A percentile compares a stretch with the other conserved stretches of the same genome.
phyloP scores from a whole-genome alignment of 2,797 vertebrate species.

The Prunella strophiata region DNA sequence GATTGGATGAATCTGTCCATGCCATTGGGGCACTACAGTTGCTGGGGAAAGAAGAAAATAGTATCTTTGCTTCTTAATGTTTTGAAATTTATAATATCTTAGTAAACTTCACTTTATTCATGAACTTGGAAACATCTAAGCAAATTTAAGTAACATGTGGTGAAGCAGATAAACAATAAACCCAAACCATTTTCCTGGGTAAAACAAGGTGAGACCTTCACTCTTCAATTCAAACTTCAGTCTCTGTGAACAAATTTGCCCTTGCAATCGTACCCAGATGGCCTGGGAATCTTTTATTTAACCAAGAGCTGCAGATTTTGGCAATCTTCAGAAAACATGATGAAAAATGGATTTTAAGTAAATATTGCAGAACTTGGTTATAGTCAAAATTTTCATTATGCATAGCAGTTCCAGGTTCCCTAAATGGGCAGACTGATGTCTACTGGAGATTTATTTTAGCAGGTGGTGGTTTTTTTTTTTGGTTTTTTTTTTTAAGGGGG shows the following conservation, averaged over 20 bases:
- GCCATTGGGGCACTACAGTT: background rate
- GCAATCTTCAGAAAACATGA: background rate
- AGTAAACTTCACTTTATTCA: background rate
- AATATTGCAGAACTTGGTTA: background rate
- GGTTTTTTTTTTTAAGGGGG: fast-evolving
- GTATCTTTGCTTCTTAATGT: background rate
- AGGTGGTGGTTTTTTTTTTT: fast-evolving
- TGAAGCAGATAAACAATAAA: background rate
- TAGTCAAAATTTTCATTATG: background rate
- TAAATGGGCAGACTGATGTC: background rate
- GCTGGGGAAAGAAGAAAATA: background rate
- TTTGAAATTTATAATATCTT: background rate
- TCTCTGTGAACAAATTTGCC: background rate
- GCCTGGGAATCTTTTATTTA: background rate
- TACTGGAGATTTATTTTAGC: background rate
- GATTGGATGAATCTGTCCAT: fast-evolving
- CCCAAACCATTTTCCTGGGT: background rate
- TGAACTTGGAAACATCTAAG: background rate
- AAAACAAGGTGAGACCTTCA: background rate
- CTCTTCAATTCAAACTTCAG: background rate
- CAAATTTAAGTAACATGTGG: background rate
- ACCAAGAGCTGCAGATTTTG: background rate
- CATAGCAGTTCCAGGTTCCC: background rate
- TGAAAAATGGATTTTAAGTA: background rate
- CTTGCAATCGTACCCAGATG: background rate